Evolutionary conservation across 2,113 vertebrate genomes (phyloP).

Genomic region (Gallinago undulata): DNA sequence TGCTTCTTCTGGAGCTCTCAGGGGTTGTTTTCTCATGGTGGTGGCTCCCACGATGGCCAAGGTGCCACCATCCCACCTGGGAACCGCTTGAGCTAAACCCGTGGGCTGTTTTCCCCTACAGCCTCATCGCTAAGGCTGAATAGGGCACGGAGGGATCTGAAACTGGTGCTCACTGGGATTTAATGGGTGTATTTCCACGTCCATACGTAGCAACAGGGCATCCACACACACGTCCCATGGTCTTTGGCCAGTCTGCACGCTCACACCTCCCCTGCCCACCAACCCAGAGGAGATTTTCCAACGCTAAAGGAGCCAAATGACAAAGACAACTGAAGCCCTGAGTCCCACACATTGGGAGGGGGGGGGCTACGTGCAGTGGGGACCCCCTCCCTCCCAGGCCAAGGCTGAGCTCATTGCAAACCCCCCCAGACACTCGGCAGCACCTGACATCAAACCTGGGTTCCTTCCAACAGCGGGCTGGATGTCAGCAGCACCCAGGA

Average conservation of each 20-base stretch:
- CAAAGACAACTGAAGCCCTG: not conserved
- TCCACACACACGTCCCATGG: fast-evolving
- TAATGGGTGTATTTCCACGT: fast-evolving
- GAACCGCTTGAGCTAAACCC: not conserved
- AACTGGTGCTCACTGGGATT: not conserved
- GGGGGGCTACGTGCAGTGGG: no score
- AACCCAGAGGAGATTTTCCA: not conserved
- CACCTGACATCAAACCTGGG: not conserved
- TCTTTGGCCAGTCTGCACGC: fast-evolving
- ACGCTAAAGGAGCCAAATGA: not conserved
- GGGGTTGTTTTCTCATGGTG: not conserved
- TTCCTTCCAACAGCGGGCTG: not conserved
- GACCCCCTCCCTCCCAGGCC: fast-evolving
- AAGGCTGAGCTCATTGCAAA: not conserved
- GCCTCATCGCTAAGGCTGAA: not conserved
- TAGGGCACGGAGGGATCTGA: not conserved
- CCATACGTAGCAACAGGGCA: fast-evolving
- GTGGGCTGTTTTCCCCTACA: not conserved
- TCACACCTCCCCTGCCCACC: fast-evolving
- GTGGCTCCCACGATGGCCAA: not conserved
- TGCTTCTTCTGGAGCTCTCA: not conserved
- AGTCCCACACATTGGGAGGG: fast-evolving
- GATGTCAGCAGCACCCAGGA: not conserved
- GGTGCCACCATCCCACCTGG: not conserved
- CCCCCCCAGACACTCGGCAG: not conserved